These are phyloP conservation scores for Siniperca obscura DNA, from an alignment of 2,797 vertebrate species.

Conservation along the genomic window DNA sequence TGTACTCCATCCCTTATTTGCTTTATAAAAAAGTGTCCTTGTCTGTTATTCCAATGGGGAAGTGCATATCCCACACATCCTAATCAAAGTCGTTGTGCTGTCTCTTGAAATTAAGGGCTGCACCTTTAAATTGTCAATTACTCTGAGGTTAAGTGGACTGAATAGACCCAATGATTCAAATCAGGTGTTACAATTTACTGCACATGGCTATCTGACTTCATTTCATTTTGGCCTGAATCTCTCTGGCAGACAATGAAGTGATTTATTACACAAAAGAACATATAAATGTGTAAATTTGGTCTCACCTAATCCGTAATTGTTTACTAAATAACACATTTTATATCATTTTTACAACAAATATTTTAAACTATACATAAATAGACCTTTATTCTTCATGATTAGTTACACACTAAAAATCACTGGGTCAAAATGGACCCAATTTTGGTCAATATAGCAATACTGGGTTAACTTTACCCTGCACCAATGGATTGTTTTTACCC, in stretches of 20 bases:
- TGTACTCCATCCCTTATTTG: constrained; percentile 39
- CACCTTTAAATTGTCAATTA: constrained; percentile 84
- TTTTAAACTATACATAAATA: not conserved
- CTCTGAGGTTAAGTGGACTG: constrained; percentile 81
- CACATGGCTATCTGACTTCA: constrained; percentile 67
- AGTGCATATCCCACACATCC: constrained; percentile 72
- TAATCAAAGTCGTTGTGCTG: constrained; percentile 79
- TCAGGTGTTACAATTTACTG: constrained; percentile 79
- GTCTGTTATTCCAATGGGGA: constrained; percentile 56
- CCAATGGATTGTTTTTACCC: not conserved
- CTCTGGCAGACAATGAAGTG: constrained; percentile 29
- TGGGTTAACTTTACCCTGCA: not conserved
- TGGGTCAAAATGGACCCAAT: not conserved
- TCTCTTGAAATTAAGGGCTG: constrained; percentile 82
- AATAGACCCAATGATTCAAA: constrained; percentile 81
- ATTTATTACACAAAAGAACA: constrained; percentile 38
- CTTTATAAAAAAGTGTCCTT: constrained; percentile 57
- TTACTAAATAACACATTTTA: not conserved
- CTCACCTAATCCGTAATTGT: not conserved
- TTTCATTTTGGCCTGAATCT: constrained; percentile 42
- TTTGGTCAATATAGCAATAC: not conserved
- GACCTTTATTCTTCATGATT: not conserved
- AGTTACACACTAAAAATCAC: not conserved
- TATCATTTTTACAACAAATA: not conserved
- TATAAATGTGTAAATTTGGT: not conserved